Evolutionary conservation across 2,113 vertebrate genomes (phyloP), one percentile per base, ranked within the genome.

Genomic region (Rattus rattus): DNA sequence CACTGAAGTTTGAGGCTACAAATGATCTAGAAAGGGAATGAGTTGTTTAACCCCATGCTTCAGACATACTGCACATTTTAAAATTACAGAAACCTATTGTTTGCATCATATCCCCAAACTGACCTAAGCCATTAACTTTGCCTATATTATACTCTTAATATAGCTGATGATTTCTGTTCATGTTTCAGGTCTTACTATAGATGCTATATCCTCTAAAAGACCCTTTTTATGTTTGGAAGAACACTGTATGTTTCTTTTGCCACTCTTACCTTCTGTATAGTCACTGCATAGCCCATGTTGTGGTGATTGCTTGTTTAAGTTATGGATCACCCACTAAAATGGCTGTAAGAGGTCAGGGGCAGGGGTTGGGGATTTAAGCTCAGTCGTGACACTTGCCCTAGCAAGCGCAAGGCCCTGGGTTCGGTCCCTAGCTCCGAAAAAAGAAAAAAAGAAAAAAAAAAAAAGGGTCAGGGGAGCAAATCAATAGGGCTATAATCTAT

Each of bases 1-100:
- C 36, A 89, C 28, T 95, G 47, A 95, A 73, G 49, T 83, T 67
- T 94, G 69, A 96, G 76, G 75, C 69, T 84, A 12, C 39, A 73
- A 56, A 80, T 33, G 20, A 5, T 90, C 7, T 39, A 65, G 26
- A 79, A 49, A 83, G 33, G 22, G 61, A 89, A 28, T 10, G 26
- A 87, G 30, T 12, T 88, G 14, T 90, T 87, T 65, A 94, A 84
- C 30, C 67, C 65, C 54, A n/a, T 56, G 69, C 83, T 86, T 93
- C 63, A 94, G 93, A 59, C 61, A 80, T 47, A 16, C 13, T 47
- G 1, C 49, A 84, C 59, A 47, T 79, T 52, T 88, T 91, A 9
- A 17, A 85, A 93, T 77, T 69, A 33, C 39, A 73, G 39, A 9
- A 70, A 14, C 28, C 20, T 77, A 26, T 61, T 24, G 24, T n/a